A percentile compares a stretch with the other conserved stretches of the same genome.
phyloP scores from a whole-genome alignment of 2,888 invertebrate species.

The Tinea pellionella region DNA sequence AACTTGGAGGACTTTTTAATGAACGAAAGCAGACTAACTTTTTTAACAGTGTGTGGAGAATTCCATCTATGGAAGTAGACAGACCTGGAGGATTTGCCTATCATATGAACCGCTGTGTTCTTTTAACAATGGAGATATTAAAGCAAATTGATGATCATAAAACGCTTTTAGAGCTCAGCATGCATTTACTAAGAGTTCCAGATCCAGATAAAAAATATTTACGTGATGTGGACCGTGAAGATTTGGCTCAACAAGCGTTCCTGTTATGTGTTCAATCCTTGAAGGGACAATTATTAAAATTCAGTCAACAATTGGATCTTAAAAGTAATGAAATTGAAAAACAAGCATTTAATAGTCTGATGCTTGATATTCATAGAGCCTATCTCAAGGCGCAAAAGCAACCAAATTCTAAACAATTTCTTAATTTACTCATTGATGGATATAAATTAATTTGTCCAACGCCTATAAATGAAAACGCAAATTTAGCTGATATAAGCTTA shows the following conservation, averaged over 20 bases:
- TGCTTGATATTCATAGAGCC: constrained; percentile 73
- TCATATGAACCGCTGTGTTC: constrained; percentile 88
- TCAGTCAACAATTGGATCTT: constrained; percentile 55
- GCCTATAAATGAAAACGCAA: constrained; percentile 71
- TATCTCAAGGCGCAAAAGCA: constrained; percentile 78
- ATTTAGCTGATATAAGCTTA: constrained; percentile 74
- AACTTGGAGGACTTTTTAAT: constrained; percentile 84
- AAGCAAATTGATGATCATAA: constrained; percentile 83
- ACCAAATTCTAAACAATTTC: constrained; percentile 68
- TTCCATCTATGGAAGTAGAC: constrained; percentile 90
- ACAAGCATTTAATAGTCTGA: constrained; percentile 57
- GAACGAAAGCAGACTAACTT: constrained; percentile 89
- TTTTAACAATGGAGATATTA: constrained; percentile 84
- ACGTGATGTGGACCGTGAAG: constrained; percentile 84
- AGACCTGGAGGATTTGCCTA: constrained; percentile 91
- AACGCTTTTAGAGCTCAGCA: constrained; percentile 81
- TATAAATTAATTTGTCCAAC: constrained; percentile 75
- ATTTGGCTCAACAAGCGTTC: constrained; percentile 83
- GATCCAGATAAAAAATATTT: constrained; percentile 91
- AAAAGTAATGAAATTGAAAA: constrained; percentile 58
- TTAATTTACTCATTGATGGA: constrained; percentile 74
- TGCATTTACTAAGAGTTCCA: constrained; percentile 82
- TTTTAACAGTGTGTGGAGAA: constrained; percentile 94
- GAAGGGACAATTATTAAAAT: constrained; percentile 71
- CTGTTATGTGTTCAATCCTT: constrained; percentile 78